Conservation (phyloP, 1,140 invertebrate species). For the Cotesia chilonis region DNA sequence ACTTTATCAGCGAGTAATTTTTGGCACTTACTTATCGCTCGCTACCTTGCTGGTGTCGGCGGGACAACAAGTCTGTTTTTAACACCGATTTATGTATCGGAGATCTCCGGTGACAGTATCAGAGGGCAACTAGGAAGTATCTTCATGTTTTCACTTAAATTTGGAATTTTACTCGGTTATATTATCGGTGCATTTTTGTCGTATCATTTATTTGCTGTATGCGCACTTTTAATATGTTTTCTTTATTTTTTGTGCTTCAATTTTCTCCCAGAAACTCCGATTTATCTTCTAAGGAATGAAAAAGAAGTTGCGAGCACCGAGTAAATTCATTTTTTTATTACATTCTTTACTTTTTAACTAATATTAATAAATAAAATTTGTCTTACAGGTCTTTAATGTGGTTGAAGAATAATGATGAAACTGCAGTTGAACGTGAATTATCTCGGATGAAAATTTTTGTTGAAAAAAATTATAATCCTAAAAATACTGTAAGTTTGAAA, state of each 20-base stretch:
- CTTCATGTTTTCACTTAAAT: conserved; percentile 64
- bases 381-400: conserved; percentile 61
- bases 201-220: conserved; percentile 62
- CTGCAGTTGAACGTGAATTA: conserved; percentile 51
- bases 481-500: conserved; percentile 38
- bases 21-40: conserved; percentile 50
- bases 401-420: conserved; percentile 65
- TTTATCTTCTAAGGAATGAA: conserved; percentile 58
- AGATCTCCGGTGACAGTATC: conserved; percentile 67
- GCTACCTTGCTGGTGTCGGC: conserved; percentile 62
- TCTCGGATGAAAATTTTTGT: conserved; percentile 47
- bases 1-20: conserved; percentile 53
- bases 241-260: conserved; percentile 62
- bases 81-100: conserved; percentile 69
- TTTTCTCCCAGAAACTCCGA: conserved; percentile 71
- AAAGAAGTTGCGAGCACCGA: conserved; percentile 52
- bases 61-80: conserved; percentile 64
- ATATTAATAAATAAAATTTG: background rate
- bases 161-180: conserved; percentile 69
- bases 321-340: conserved; percentile 44
- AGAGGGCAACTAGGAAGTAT: conserved; percentile 69
- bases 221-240: conserved; percentile 59
- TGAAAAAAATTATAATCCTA: conserved; percentile 42
- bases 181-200: conserved; percentile 66
- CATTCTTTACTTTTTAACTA: background rate